Evolutionary conservation across 2,113 vertebrate species (phyloP).

Genomic region (Gymnorhina tibicen): DNA sequence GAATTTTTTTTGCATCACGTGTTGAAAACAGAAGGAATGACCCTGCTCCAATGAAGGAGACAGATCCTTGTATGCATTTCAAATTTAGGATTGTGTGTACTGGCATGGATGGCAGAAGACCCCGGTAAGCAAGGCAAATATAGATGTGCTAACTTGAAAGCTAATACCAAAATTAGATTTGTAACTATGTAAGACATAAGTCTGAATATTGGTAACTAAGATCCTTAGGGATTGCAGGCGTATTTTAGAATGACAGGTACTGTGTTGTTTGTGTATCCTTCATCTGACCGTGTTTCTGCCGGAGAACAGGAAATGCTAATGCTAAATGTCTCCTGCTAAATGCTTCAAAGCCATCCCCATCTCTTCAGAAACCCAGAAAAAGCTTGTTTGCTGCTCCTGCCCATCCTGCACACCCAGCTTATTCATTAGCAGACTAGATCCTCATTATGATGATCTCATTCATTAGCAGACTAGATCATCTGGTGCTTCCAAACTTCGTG

Average conservation of each 20-base stretch:
- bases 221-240: neutral
- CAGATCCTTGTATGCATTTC: neutral
- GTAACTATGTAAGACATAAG: neutral
- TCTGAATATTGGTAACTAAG: neutral
- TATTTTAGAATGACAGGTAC: neutral
- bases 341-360: neutral
- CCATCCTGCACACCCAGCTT: neutral
- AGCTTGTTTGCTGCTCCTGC: neutral
- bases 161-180: neutral
- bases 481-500: neutral
- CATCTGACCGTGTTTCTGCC: neutral
- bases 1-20: neutral
- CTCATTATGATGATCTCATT: conserved; percentile 23
- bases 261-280: neutral
- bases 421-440: conserved; percentile 15
- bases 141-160: neutral
- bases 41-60: neutral
- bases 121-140: neutral
- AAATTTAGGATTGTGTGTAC: neutral
- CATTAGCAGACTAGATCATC: conserved; percentile 30
- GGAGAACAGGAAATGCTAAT: neutral
- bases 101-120: neutral
- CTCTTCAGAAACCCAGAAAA: neutral
- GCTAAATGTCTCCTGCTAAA: neutral
- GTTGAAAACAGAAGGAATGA: neutral